Conservation (phyloP, 35 echinoderm and acorn worm species). For the Eucidaris tribuloides region DNA sequence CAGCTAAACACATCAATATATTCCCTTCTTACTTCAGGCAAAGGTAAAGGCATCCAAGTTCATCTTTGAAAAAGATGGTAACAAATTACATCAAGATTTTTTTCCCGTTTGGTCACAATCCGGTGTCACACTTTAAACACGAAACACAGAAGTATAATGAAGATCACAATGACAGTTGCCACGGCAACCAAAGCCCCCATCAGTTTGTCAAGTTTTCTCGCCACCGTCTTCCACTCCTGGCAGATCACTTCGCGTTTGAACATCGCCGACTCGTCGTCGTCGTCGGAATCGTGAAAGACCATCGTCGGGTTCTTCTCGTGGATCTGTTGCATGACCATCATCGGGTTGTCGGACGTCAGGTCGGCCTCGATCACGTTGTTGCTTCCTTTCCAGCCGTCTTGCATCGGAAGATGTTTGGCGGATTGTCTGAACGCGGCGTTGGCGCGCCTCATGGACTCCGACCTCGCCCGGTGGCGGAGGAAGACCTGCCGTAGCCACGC, state of each 20-base stretch:
- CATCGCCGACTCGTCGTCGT: constrained; percentile 8
- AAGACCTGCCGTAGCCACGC: not conserved
- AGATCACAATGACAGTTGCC: not conserved
- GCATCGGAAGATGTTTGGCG: not conserved
- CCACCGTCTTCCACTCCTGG: constrained; percentile 8
- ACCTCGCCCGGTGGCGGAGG: not conserved
- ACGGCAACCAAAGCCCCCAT: not conserved
- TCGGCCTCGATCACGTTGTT: not conserved
- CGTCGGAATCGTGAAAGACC: not conserved
- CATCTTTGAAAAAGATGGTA: no score
- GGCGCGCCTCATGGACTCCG: not conserved
- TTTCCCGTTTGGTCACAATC: no score
- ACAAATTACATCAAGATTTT: no score
- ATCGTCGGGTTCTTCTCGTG: not conserved
- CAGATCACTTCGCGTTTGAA: not conserved
- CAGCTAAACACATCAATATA: no score
- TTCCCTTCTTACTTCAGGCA: no score
- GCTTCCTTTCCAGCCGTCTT: not conserved
- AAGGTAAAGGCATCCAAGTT: no score
- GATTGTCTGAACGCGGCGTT: not conserved
- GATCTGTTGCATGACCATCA: no score
- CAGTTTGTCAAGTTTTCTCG: constrained; percentile 9
- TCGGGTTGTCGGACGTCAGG: not conserved
- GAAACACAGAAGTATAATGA: not conserved
- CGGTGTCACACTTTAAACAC: constrained; percentile 1